Percentiles rank a stretch among this genome's conserved stretches.
These are phyloP conservation scores for Protodeltote pygarga DNA, from an alignment of 2,888 invertebrate genomes.

Conservation along the genomic window DNA sequence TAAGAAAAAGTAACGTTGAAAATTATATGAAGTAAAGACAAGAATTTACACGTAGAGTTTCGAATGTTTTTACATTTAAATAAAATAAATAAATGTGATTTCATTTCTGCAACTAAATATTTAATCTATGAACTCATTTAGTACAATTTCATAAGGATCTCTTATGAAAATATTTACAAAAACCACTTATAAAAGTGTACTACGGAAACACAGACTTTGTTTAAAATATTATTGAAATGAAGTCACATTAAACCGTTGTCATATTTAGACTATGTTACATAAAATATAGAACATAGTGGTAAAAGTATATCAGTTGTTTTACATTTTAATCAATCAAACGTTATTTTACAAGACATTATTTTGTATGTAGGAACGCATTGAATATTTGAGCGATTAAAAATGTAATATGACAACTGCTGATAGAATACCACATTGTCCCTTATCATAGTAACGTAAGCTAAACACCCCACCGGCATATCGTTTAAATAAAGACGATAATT, in stretches of 20 bases:
- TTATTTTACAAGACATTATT: constrained; percentile 5
- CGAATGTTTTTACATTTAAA: constrained; percentile 67
- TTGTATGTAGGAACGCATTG: constrained; percentile 7
- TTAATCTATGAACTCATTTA: constrained; percentile 3
- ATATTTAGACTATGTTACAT: constrained; percentile 24
- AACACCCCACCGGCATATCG: constrained; percentile 55
- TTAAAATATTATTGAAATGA: constrained; percentile 51
- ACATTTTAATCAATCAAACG: constrained; percentile 15
- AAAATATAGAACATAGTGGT: constrained; percentile 17
- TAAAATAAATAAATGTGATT: constrained; percentile 60
- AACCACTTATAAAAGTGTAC: constrained; percentile 22
- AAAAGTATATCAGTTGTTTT: constrained; percentile 8
- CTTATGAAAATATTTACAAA: constrained; percentile 17
- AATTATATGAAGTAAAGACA: constrained; percentile 58
- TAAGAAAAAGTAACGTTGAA: constrained; percentile 39
- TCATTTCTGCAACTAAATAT: constrained; percentile 61
- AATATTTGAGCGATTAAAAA: constrained; percentile 16
- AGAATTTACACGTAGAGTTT: constrained; percentile 64
- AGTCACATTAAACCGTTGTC: constrained; percentile 49
- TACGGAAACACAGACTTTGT: constrained; percentile 3
- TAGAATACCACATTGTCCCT: neutral
- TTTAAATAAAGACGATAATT: constrained; percentile 73
- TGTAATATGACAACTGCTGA: constrained; percentile 5
- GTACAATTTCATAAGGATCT: constrained; percentile 16
- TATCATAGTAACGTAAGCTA: constrained; percentile 58